Conservation (phyloP, 2,797 vertebrate species). For the Kryptolebias ocellatus region DNA sequence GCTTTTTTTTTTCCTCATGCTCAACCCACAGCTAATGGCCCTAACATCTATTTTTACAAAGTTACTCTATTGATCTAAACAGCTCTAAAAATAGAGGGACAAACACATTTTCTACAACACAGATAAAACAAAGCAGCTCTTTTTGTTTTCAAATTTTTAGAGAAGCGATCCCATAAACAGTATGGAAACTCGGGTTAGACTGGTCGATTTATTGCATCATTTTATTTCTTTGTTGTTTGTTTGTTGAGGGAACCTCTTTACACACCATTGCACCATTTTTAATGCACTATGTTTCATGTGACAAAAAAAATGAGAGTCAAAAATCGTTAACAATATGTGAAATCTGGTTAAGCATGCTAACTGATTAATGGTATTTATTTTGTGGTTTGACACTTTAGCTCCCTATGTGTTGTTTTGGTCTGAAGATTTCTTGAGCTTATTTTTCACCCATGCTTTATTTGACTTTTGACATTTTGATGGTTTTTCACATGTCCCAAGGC, state of each 20-base stretch:
- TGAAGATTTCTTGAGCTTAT: neutral
- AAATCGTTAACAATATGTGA: too few relatives aligned
- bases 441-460: neutral
- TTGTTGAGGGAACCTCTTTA: too few relatives aligned
- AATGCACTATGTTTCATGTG: too few relatives aligned
- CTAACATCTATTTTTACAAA: slow-evolving; percentile 41
- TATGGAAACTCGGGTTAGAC: neutral
- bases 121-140: slow-evolving; percentile 8
- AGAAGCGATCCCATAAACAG: neutral
- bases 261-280: too few relatives aligned
- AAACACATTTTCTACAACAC: slow-evolving; percentile 1
- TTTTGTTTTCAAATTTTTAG: neutral
- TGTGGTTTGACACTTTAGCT: neutral
- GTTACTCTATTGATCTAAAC: slow-evolving; percentile 50
- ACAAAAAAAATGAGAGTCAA: too few relatives aligned
- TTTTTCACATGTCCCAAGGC: neutral
- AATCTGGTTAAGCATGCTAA: neutral
- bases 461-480: too few relatives aligned
- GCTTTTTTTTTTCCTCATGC: slow-evolving; percentile 38
- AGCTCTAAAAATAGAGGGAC: neutral
- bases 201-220: too few relatives aligned
- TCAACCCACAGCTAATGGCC: slow-evolving; percentile 32
- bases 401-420: neutral
- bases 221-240: too few relatives aligned
- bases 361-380: neutral